Base-by-base conservation (phyloP, 2,797 vertebrate species). In the Apogon hyalosoma region DNA sequence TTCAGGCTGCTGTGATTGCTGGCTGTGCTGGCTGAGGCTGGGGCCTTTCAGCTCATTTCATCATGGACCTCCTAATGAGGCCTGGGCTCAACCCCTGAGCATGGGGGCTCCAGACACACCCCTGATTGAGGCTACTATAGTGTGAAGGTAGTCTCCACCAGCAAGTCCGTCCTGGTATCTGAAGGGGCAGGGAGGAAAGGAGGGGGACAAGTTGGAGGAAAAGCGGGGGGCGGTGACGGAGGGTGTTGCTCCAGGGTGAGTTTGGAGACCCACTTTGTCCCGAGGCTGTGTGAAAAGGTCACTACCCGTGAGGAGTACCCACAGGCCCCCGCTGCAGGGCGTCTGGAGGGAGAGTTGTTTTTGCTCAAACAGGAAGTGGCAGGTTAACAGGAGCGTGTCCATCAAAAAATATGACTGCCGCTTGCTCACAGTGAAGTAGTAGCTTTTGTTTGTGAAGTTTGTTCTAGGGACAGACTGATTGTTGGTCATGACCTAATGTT, bases 1-100 rank as follows among this genome's bases (percentile, higher is more conserved):
- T 86, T 86, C 78, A 72, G 73, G 80, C 87, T 87, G 88, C 89
- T 86, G 90, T 90, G 87, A 92, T 93, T 92, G 91, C 92, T 78
- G 79, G 78, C 83, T 90, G 85, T 79, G 78, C 80, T 88, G 87
- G 80, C 87, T 79, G 61, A 85, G 77, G 65, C 86, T 69, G 62
- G 75, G 88, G 76, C 85, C 90, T 95, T 95, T 94, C 94, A 93
- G 86, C 90, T 92, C 84, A 88, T 94, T 94, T 95, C 93, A 93
- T 94, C 93, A 94, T 91, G 83, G 84, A 80, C 82, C 76, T 80
- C 78, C 88, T 94, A 94, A 94, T 93, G 92, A 94, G 92, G 92
- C 87, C 88, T 75, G 82, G 83, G 85, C 79, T 41, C 7, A 59
- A 69, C 91, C 89, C 85, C 88, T 39, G 57, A 83, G 86, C 87